Evolutionary conservation across 2,797 vertebrate species (phyloP).

Genomic region (Leucoraja ocellata): DNA sequence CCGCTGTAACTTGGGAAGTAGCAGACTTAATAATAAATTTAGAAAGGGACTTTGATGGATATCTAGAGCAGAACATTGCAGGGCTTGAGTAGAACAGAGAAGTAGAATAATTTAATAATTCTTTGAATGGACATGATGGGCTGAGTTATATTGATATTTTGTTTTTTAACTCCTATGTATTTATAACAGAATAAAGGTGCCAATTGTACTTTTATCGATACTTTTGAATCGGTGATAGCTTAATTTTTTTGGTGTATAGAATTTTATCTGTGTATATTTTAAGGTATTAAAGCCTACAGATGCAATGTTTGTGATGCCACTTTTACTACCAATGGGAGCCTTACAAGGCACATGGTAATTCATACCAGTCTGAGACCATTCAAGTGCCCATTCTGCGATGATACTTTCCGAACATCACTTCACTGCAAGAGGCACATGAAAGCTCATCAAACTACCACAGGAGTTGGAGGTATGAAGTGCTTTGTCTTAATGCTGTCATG

Average conservation of each 20-base stretch:
- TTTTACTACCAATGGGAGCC: slow-evolving; percentile 95
- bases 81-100: not conserved
- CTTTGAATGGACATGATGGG: not conserved
- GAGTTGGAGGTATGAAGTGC: slow-evolving; percentile 56
- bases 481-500: not conserved
- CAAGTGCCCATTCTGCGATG: slow-evolving; percentile 83
- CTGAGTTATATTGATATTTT: not conserved
- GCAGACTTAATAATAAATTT: not conserved
- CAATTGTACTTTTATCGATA: not conserved
- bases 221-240: not conserved
- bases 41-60: not conserved
- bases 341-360: slow-evolving; percentile 90
- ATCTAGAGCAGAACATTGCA: not conserved
- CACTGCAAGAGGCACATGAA: slow-evolving; percentile 90
- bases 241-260: slow-evolving; percentile 41
- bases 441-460: slow-evolving; percentile 70
- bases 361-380: slow-evolving; percentile 83
- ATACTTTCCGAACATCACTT: slow-evolving; percentile 82
- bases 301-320: slow-evolving; percentile 79
- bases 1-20: not conserved
- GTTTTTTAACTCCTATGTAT: not conserved
- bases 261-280: not conserved
- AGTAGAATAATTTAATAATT: not conserved
- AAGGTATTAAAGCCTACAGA: slow-evolving; percentile 90
- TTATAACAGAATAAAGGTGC: not conserved